A percentile compares a stretch with the other conserved stretches of the same genome.
Evolutionary conservation across 2,888 invertebrate genomes (phyloP).

Genomic region (Chrysolina oricalcia): DNA sequence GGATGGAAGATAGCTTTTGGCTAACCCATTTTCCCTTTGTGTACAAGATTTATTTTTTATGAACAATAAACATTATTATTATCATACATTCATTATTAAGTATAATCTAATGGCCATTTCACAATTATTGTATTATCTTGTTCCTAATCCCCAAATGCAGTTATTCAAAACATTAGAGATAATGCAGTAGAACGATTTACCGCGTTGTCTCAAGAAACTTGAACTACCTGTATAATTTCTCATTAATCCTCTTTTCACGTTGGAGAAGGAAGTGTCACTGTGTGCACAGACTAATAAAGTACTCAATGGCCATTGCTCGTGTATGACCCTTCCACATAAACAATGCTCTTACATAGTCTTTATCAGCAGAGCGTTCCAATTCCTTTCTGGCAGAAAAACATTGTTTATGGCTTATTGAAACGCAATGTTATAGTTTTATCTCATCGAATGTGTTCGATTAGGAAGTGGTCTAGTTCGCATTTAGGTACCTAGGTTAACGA

Average conservation of each 20-base stretch:
- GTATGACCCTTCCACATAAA: constrained; percentile 12
- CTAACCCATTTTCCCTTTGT: too few species aligned
- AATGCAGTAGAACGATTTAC: too few species aligned
- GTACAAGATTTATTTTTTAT: too few species aligned
- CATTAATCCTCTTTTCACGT: constrained; percentile 10
- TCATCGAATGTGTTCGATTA: not conserved
- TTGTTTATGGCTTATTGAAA: constrained; percentile 11
- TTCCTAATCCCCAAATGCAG: too few species aligned
- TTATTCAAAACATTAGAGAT: too few species aligned
- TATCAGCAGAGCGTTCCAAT: not conserved
- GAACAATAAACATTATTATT: too few species aligned
- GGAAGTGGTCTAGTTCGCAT: constrained; percentile 15
- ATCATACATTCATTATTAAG: too few species aligned
- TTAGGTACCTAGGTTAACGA: constrained; percentile 10
- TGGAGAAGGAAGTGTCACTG: constrained; percentile 4
- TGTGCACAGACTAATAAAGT: constrained; percentile 7
- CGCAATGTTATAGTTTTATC: not conserved
- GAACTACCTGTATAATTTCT: not conserved
- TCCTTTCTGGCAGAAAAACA: not conserved
- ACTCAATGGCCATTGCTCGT: not conserved
- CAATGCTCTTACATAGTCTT: constrained; percentile 9
- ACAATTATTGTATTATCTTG: too few species aligned
- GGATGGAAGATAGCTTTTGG: too few species aligned
- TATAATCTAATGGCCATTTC: too few species aligned
- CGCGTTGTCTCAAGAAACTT: not conserved